Conservation (phyloP, 2,797 vertebrate genomes). For the Molossus molossus region DNA sequence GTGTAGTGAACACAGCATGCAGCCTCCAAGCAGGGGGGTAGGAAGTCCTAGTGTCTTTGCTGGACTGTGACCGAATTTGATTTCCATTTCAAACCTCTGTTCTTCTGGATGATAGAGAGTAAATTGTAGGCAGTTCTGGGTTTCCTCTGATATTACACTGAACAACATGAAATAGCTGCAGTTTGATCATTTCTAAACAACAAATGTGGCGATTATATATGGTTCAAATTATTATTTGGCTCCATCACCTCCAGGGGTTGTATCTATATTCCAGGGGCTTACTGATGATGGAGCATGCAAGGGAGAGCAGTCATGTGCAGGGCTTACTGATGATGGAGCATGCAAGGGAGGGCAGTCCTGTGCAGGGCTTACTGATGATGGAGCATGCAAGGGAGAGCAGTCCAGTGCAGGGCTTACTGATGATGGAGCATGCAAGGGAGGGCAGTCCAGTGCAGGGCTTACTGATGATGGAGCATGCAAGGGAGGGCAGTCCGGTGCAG, state of each 20-base stretch:
- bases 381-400: neutral
- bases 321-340: too few relatives aligned
- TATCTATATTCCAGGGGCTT: neutral
- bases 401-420: too few relatives aligned
- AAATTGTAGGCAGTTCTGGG: neutral
- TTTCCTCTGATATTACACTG: neutral
- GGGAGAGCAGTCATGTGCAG: neutral
- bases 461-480: rapidly evolving
- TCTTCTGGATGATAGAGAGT: neutral
- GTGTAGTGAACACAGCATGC: neutral
- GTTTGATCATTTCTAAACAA: conserved; percentile 15
- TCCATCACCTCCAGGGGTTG: neutral
- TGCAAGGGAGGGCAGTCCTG: too few relatives aligned
- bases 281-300: rapidly evolving
- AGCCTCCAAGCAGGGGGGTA: neutral
- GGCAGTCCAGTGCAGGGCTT: too few relatives aligned
- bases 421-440: neutral
- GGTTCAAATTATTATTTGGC: neutral
- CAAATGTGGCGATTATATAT: neutral
- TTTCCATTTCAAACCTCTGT: conserved; percentile 1
- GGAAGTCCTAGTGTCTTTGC: neutral
- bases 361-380: neutral
- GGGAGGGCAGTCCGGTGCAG: neutral
- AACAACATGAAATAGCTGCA: neutral
- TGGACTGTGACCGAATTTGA: neutral